phyloP scores from a whole-genome alignment of 1,140 invertebrate genomes.

The Drosophila ficusphila region DNA sequence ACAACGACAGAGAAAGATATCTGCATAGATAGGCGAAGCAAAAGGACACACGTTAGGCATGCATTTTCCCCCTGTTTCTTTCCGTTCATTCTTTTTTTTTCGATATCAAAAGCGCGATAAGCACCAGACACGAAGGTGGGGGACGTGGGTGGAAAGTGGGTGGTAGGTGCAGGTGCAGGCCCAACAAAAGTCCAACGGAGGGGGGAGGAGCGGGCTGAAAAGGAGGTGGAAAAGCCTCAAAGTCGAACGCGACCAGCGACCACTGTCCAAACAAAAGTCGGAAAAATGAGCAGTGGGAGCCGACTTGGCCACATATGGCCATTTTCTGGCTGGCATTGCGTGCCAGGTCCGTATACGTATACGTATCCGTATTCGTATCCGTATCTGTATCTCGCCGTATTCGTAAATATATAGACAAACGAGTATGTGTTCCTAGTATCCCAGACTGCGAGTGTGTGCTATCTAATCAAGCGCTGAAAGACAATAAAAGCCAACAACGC shows the following conservation, averaged over 20 bases:
- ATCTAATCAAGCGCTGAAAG: slow-evolving; percentile 81
- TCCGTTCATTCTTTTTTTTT: slow-evolving; percentile 20
- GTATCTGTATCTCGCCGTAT: slow-evolving; percentile 22
- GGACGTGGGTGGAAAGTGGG: slow-evolving; percentile 1
- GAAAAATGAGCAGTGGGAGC: slow-evolving; percentile 41
- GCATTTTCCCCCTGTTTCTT: slow-evolving; percentile 38
- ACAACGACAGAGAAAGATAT: slow-evolving; percentile 72
- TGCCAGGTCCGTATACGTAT: slow-evolving; percentile 40
- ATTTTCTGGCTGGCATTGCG: slow-evolving; percentile 67
- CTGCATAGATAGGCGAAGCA: slow-evolving; percentile 71
- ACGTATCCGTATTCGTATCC: slow-evolving; percentile 27
- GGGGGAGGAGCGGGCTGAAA: slow-evolving; percentile 39
- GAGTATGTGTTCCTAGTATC: slow-evolving; percentile 4
- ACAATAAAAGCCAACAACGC: slow-evolving; percentile 79
- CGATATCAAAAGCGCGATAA: slow-evolving; percentile 81
- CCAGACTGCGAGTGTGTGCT: slow-evolving; percentile 24
- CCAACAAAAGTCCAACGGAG: slow-evolving; percentile 41
- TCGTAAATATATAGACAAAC: too few species aligned
- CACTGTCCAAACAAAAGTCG: slow-evolving; percentile 54
- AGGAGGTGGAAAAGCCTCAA: slow-evolving; percentile 58
- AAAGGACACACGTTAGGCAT: slow-evolving; percentile 63
- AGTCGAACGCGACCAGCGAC: slow-evolving; percentile 46
- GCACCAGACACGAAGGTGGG: slow-evolving; percentile 69
- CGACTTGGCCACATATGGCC: slow-evolving; percentile 81
- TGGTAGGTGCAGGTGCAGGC: slow-evolving; percentile 46